Evolutionary conservation across 1,140 invertebrate species (phyloP).

Genomic region (Drosophila bocki): DNA sequence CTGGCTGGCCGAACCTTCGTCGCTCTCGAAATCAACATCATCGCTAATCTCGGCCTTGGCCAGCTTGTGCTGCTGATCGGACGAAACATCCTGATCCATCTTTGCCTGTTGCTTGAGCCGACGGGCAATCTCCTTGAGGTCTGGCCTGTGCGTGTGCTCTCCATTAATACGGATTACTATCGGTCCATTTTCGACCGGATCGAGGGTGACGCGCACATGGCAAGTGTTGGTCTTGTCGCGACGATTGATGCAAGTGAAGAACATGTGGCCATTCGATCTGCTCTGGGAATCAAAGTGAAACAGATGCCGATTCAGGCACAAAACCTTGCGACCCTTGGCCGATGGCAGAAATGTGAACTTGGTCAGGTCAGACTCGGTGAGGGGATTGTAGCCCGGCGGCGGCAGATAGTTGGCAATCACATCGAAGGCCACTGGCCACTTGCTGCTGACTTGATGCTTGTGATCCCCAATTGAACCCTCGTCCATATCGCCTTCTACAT

Average conservation of each 20-base stretch:
- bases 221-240: slow-evolving; percentile 65
- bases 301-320: slow-evolving; percentile 66
- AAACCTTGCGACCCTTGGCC: slow-evolving; percentile 73
- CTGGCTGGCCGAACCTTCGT: slow-evolving; percentile 33
- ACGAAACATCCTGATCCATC: slow-evolving; percentile 8
- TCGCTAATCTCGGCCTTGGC: neutral
- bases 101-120: slow-evolving; percentile 55
- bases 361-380: slow-evolving; percentile 60
- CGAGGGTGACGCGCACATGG: slow-evolving; percentile 69
- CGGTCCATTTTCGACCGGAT: slow-evolving; percentile 52
- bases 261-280: slow-evolving; percentile 69
- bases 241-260: slow-evolving; percentile 75
- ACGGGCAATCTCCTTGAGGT: slow-evolving; percentile 50
- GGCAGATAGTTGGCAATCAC: slow-evolving; percentile 59
- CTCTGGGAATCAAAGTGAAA: slow-evolving; percentile 75
- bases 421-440: slow-evolving; percentile 59
- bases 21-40: slow-evolving; percentile 44
- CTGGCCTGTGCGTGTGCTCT: slow-evolving; percentile 63
- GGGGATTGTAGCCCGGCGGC: slow-evolving; percentile 43
- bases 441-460: neutral
- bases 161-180: slow-evolving; percentile 71
- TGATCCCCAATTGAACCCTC: slow-evolving; percentile 4
- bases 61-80: slow-evolving; percentile 2
- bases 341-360: slow-evolving; percentile 78
- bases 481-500: slow-evolving; percentile 9